Base-by-base conservation (phyloP, 2,113 vertebrate species). In the Uria lomvia region DNA sequence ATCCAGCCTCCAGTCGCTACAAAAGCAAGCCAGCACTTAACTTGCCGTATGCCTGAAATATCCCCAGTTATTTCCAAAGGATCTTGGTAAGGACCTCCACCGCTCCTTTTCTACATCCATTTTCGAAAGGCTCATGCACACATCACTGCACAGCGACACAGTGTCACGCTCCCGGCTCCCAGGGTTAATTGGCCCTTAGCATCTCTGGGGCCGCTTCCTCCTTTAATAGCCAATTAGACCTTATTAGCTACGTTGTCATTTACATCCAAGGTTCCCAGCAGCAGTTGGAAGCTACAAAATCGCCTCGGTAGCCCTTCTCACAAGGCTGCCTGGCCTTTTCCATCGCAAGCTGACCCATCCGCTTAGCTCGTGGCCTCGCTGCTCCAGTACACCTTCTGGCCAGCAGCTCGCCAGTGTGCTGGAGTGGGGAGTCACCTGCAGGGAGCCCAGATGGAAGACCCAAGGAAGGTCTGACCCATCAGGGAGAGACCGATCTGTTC, bases 161-260 rank as follows among this genome's bases (percentile, higher is more conserved):
- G 50, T 55, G 89, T 53, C 85, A 58, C 0, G 4, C 84, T 92
- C 95, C 52, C 22, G 0, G 12, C 87, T 92, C 93, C 89, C 73
- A n/a, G 97, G 96, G 96, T 97, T 98, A 97, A 98, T 97, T 97
- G 98, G 94, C 88, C 94, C 72, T 92, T 94, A 81, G 86, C 97
- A 94, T 96, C 95, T 84, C 96, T 50, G 63, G 96, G 96, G 58
- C 93, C 7, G 24, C 95, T 95, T 96, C 97, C 79, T 92, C 86
- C 85, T 96, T 96, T 97, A 97, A 98, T 92, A 97, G 97, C 84
- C 97, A 97, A 98, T 98, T 98, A 98, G 96, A 78, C 95, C 96
- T 97, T 97, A 96, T 98, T 98, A 97, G 97, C 88, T 55, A 80
- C 55, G 2, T 93, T 96, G 95, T 97, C 97, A 96, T 97, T 96